Conservation (phyloP, 2,888 invertebrate genomes). For the Helicoverpa assulta region DNA sequence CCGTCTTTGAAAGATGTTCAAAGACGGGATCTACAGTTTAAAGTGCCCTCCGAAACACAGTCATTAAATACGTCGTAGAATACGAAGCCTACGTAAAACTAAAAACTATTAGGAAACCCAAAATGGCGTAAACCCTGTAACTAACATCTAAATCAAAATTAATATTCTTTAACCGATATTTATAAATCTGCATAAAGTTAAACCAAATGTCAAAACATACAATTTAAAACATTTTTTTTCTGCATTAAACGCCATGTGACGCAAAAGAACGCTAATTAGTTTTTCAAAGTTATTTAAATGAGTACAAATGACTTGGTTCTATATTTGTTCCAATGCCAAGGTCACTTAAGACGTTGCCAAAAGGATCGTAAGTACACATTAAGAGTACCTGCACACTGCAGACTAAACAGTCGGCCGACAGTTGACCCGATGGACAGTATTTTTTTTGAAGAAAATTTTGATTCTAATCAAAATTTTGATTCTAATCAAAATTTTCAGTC, state of each 20-base stretch:
- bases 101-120: neutral
- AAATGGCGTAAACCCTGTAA: neutral
- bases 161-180: neutral
- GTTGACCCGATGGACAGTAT: too few species aligned
- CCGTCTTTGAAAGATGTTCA: too few species aligned
- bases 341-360: neutral
- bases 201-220: neutral
- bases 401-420: too few species aligned
- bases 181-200: neutral
- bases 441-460: too few species aligned
- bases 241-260: slow-evolving; percentile 18
- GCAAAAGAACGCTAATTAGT: slow-evolving; percentile 22
- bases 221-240: slow-evolving; percentile 1
- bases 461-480: too few species aligned
- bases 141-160: neutral
- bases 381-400: too few species aligned
- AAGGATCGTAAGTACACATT: neutral
- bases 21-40: too few species aligned
- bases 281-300: slow-evolving; percentile 34
- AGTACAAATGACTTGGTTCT: neutral
- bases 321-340: slow-evolving; percentile 16
- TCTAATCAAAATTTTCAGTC: too few species aligned
- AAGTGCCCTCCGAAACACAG: too few species aligned
- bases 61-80: too few species aligned
- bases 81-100: too few species aligned